Base-by-base conservation (phyloP, 1,140 invertebrate genomes). In the Cepaea nemoralis region DNA sequence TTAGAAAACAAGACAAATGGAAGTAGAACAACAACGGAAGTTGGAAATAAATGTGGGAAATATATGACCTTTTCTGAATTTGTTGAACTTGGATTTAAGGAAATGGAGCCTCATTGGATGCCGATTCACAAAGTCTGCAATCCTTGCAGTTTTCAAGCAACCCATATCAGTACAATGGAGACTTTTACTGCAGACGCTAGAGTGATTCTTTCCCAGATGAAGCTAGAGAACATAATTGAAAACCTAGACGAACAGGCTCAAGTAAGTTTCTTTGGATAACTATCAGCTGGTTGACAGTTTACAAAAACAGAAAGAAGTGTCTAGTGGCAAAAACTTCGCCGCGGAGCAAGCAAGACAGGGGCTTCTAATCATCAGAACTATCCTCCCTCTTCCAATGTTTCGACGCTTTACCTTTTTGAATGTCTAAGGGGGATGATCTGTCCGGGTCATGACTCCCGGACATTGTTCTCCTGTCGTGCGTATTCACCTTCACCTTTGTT, bases 111-210 rank as follows among this genome's bases (percentile, higher is more conserved):
- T 16, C 71, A 74, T 33, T 74, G 71, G 71, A 48, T 74, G 71
- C 71, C 71, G 2, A 48, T 74, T 45, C 71, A 74, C 50, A 22
- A 74, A 31, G 50, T 74, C n/a, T 74, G 71, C 42, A 74, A 74
- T 19, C 71, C 71, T 2, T 74, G 71, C 33, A 0, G 31, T 2
- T 74, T 74, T 27, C 48, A 74, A 5, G 71, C 33, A 16, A 74
- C 71, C 2, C 71, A 74, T 27, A 24, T 74, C 8, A 27, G 27
- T 1, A 12, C 37, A 6, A 42, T 74, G 71, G 42, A 50, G 27
- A 74, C 39, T 2, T 74, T 74, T 45, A 74, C 16, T 6, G 8
- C 16, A 48, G 71, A 74, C 31, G 71, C 42, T 16, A 74, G 22
- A 48, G 39, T 48, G 16, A 48, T 74, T 48, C 71, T 74, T 5